Percentiles rank a stretch among this genome's conserved stretches.
Evolutionary conservation across 1,140 invertebrate genomes (phyloP).

Genomic region (Melipona quadrifasciata): DNA sequence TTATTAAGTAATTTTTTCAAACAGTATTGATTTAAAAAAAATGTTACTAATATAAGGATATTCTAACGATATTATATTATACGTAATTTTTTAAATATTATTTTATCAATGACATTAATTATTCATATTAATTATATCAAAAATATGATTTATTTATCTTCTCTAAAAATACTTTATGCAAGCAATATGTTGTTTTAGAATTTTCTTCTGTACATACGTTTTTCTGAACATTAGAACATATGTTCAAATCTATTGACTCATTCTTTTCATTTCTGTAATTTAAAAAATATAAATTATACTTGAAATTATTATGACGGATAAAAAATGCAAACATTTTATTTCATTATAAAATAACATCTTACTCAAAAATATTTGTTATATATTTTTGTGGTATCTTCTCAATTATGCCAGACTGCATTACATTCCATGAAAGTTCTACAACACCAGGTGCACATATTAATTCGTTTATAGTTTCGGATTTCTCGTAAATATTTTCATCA

Average conservation of each 20-base stretch:
- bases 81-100: background rate
- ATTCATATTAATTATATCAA: background rate
- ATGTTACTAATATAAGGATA: background rate
- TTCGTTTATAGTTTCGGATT: background rate
- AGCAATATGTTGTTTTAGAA: background rate
- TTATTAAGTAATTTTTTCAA: too few species aligned
- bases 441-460: constrained; percentile 9
- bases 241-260: background rate
- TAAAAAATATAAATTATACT: background rate
- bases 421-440: background rate
- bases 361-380: background rate
- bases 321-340: background rate
- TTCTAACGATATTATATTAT: background rate
- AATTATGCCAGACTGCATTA: constrained; percentile 1
- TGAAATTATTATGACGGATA: too few species aligned
- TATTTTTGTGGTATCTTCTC: constrained; percentile 18
- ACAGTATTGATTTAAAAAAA: too few species aligned
- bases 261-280: background rate
- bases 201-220: background rate
- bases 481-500: background rate
- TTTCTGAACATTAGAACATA: background rate
- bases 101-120: background rate
- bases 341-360: background rate
- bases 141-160: constrained; percentile 1
- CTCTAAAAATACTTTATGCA: background rate